phyloP scores from a whole-genome alignment of 1,140 invertebrate genomes.

The Onthophagus taurus region DNA sequence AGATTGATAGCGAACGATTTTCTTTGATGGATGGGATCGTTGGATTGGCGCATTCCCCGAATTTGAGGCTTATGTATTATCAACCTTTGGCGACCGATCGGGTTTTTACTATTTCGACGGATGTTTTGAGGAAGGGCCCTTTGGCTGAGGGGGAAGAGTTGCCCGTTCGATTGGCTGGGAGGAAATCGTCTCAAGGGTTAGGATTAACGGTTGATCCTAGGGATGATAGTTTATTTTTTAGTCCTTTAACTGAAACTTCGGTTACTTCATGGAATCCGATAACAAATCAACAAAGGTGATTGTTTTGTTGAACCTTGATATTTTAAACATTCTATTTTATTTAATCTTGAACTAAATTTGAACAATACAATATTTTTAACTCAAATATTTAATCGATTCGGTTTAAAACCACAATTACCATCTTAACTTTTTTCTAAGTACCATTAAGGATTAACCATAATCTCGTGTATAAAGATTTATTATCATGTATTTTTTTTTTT shows the following conservation, averaged over 20 bases:
- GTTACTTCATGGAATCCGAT: conserved; percentile 66
- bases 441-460: no score
- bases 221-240: conserved; percentile 62
- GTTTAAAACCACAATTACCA: no score
- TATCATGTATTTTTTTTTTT: no score
- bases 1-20: conserved; percentile 52
- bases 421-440: no score
- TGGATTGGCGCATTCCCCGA: conserved; percentile 63
- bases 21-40: conserved; percentile 72
- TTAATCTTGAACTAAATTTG: no score
- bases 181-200: conserved; percentile 72
- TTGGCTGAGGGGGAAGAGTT: conserved; percentile 55
- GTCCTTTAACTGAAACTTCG: conserved; percentile 66
- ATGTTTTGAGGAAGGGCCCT: conserved; percentile 59
- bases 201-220: conserved; percentile 56
- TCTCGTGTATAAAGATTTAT: no score
- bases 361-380: no score
- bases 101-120: conserved; percentile 64
- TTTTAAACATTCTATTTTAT: no score
- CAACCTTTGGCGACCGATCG: conserved; percentile 74
- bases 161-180: conserved; percentile 63
- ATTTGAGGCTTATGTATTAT: conserved; percentile 58
- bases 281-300: conserved; percentile 53
- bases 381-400: no score
- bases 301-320: no score